phyloP scores from a whole-genome alignment of 1,140 invertebrate genomes.

The Chrysopa pallens region DNA sequence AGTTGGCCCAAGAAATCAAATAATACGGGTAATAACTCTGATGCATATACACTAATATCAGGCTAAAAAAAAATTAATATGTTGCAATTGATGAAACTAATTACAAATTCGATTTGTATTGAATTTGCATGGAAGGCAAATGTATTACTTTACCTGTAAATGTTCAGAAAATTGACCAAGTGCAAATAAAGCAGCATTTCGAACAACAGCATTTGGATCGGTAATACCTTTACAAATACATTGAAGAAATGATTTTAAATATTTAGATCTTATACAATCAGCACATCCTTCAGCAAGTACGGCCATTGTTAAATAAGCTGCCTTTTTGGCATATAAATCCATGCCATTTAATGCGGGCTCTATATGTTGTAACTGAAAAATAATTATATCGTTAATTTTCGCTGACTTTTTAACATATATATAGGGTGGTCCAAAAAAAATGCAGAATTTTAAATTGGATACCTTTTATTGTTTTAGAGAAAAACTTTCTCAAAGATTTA shows the following conservation, averaged over 20 bases:
- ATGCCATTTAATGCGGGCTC: constrained; percentile 38
- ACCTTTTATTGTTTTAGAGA: no score
- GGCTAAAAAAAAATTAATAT: constrained; percentile 35
- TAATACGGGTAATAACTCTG: constrained; percentile 52
- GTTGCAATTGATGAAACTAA: no score
- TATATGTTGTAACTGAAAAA: constrained; percentile 33
- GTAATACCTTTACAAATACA: constrained; percentile 52
- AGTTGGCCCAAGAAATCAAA: constrained; percentile 49
- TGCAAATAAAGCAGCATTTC: constrained; percentile 61
- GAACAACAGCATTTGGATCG: constrained; percentile 37
- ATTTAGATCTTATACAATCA: constrained; percentile 53
- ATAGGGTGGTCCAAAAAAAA: no score
- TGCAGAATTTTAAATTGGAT: no score
- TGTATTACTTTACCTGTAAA: constrained; percentile 51
- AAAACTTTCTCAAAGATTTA: no score
- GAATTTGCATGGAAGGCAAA: no score
- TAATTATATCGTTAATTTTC: background rate
- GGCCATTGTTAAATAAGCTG: constrained; percentile 52
- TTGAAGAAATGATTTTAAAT: constrained; percentile 46
- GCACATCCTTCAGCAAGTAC: constrained; percentile 66
- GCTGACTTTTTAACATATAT: no score
- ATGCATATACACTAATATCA: constrained; percentile 50
- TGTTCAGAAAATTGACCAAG: constrained; percentile 68
- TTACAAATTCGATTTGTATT: no score
- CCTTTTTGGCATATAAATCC: constrained; percentile 41